Evolutionary conservation across 2,113 vertebrate genomes (phyloP).

Genomic region (Heteronetta atricapilla): DNA sequence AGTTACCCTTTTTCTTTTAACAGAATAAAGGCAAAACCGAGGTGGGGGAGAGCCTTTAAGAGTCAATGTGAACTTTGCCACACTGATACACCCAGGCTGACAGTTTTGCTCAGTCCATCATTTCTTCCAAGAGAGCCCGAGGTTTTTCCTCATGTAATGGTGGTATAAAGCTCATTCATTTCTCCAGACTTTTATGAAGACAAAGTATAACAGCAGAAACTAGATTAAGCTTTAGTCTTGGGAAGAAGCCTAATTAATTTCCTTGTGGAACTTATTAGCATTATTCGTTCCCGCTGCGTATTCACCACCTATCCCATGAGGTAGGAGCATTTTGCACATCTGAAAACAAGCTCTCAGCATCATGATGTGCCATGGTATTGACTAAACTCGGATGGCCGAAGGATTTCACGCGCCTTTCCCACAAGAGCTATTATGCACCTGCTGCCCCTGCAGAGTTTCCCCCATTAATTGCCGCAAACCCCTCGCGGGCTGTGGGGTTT

Average conservation of each 20-base stretch:
- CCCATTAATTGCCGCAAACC: neutral
- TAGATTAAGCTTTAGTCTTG: slow-evolving; percentile 16
- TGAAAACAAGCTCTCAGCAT: neutral
- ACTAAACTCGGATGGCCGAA: neutral
- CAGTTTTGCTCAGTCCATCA: neutral
- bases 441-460: neutral
- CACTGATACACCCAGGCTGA: neutral
- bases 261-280: neutral
- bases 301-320: fast-evolving
- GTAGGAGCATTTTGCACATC: neutral
- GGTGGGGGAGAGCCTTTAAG: neutral
- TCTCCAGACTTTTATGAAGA: slow-evolving; percentile 35
- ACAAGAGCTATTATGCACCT: neutral
- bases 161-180: slow-evolving; percentile 1
- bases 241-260: slow-evolving; percentile 16
- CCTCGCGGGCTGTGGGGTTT: neutral
- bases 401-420: neutral
- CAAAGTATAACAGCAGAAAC: slow-evolving; percentile 10
- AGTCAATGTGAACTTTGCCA: neutral
- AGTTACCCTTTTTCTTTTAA: neutral
- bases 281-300: neutral
- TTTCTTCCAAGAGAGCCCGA: neutral
- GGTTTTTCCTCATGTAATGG: neutral
- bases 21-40: neutral
- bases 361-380: fast-evolving